These are phyloP conservation scores for Lutjanus campechanus DNA, from an alignment of 2,797 vertebrate species.

Conservation along the genomic window DNA sequence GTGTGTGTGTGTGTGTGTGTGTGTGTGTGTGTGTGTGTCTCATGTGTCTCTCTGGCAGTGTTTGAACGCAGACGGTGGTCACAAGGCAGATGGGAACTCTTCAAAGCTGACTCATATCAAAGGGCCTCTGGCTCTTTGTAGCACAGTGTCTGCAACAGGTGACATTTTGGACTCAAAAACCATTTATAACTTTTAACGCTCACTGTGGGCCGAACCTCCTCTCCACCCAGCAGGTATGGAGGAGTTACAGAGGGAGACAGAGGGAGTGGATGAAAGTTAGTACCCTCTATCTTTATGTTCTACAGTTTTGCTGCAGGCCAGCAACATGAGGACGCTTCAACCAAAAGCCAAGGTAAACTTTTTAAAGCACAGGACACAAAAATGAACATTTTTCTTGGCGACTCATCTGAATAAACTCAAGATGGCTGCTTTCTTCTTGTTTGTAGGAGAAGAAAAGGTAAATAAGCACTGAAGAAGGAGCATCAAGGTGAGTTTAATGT, in stretches of 20 bases:
- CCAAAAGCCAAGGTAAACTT: not conserved
- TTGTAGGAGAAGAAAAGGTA: not conserved
- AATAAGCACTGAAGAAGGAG: conserved; percentile 1
- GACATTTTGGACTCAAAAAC: conserved; percentile 77
- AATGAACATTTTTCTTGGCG: not conserved
- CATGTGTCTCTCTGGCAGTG: conserved; percentile 18
- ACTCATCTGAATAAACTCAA: not conserved
- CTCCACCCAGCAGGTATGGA: conserved; percentile 45
- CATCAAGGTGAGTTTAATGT: conserved; percentile 39
- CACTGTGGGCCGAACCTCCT: conserved; percentile 22
- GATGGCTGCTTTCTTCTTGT: conserved; percentile 4
- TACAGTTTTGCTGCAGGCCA: conserved; percentile 5
- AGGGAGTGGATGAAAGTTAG: conserved; percentile 25
- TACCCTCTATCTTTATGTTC: conserved; percentile 22
- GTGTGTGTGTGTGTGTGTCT: conserved; percentile 17
- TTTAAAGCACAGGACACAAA: not conserved
- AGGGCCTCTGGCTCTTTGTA: conserved; percentile 76
- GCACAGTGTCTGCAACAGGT: conserved; percentile 60
- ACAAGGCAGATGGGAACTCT: conserved; percentile 60
- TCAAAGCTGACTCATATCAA: conserved; percentile 82
- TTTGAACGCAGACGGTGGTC: conserved; percentile 74
- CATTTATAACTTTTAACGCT: conserved; percentile 64
- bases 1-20: not conserved
- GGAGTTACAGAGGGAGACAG: conserved; percentile 10
- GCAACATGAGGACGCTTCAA: conserved; percentile 18